Evolutionary conservation across 2,797 vertebrate species (phyloP).

Genomic region (Anomalospiza imberbis): DNA sequence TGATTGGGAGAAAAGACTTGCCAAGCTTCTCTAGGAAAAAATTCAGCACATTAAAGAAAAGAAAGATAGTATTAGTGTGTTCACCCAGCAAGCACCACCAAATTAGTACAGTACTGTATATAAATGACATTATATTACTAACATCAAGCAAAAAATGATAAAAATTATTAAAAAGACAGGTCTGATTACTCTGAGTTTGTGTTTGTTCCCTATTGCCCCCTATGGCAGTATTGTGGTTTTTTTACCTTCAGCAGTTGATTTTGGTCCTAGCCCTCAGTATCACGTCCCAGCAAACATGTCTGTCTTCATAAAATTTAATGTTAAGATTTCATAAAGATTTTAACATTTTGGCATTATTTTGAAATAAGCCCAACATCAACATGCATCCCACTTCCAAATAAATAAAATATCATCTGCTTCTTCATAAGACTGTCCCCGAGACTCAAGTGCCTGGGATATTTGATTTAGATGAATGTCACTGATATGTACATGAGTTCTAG

Average conservation of each 20-base stretch:
- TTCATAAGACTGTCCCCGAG: constrained; percentile 27
- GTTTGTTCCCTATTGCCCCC: not conserved
- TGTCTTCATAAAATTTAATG: constrained; percentile 68
- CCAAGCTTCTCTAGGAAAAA: constrained; percentile 35
- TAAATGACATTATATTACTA: constrained; percentile 42
- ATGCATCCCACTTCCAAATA: constrained; percentile 43
- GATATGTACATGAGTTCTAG: not conserved
- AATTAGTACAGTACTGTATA: not conserved
- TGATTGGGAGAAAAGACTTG: constrained; percentile 48
- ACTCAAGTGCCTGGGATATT: not conserved
- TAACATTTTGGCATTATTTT: constrained; percentile 69
- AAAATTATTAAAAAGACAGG: not conserved
- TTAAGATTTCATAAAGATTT: constrained; percentile 61
- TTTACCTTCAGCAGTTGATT: constrained; percentile 38
- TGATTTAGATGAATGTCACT: constrained; percentile 16
- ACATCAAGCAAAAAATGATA: not conserved
- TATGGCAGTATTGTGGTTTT: not conserved
- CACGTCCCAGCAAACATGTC: not conserved
- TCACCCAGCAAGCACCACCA: constrained; percentile 2
- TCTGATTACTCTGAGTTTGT: constrained; percentile 17
- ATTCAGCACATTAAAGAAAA: constrained; percentile 10
- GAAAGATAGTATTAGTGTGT: not conserved
- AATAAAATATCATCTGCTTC: not conserved
- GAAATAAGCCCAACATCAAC: constrained; percentile 51
- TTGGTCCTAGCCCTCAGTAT: constrained; percentile 24